Conservation (phyloP, 2,888 invertebrate genomes). For the Torymus tubicola region DNA sequence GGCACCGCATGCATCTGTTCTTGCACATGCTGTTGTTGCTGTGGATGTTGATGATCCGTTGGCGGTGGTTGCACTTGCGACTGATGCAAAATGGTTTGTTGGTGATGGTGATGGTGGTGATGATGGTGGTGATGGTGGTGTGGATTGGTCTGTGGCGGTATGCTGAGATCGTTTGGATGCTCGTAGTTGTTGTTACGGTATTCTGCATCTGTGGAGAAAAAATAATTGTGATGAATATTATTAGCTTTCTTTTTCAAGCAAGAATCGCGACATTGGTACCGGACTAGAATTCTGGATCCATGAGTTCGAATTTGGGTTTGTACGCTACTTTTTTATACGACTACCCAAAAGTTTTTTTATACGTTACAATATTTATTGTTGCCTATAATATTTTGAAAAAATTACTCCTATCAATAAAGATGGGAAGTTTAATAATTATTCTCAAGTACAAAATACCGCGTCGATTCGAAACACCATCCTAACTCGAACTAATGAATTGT, state of each 20-base stretch:
- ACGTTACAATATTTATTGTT: too few species aligned
- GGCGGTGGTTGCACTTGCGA: slow-evolving; percentile 67
- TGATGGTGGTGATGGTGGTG: slow-evolving; percentile 67
- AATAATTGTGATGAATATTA: too few species aligned
- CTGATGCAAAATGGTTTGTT: slow-evolving; percentile 66
- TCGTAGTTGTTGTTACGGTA: slow-evolving; percentile 72
- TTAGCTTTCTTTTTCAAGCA: too few species aligned
- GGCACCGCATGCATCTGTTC: slow-evolving; percentile 76
- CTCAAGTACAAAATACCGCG: slow-evolving; percentile 1
- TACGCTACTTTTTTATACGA: too few species aligned
- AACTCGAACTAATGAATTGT: slow-evolving; percentile 28
- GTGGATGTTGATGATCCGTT: slow-evolving; percentile 50
- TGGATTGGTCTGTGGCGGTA: slow-evolving; percentile 67
- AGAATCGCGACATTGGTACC: too few species aligned
- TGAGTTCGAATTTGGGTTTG: too few species aligned
- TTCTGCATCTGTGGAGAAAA: slow-evolving; percentile 67
- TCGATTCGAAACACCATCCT: slow-evolving; percentile 7
- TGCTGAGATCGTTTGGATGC: slow-evolving; percentile 70
- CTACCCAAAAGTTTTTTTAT: too few species aligned
- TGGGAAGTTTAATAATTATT: too few species aligned
- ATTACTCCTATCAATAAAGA: too few species aligned
- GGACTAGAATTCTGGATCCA: too few species aligned
- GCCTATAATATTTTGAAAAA: too few species aligned
- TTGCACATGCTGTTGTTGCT: slow-evolving; percentile 53
- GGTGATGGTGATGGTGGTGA: slow-evolving; percentile 70